Base-by-base conservation (phyloP, 1,140 invertebrate species). In the Diabrotica virgifera region DNA sequence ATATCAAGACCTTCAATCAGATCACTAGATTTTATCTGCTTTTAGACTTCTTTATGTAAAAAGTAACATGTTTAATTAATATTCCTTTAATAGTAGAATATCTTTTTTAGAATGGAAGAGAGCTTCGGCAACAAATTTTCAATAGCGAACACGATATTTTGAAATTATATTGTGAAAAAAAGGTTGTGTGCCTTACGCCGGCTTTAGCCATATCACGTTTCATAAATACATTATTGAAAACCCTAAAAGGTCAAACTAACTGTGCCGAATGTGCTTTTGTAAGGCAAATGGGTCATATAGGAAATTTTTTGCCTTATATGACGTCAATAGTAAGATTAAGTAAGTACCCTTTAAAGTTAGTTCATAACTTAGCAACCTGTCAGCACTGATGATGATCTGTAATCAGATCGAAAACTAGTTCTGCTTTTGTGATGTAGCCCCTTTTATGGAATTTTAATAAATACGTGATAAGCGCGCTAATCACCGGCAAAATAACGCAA, bases 241-340 rank as follows among this genome's bases (percentile, higher is more conserved):
- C 74, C 0, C 9, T 77, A 8, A 67, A 56, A 54, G 75, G 75
- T 8, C 65, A 71, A 24, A 66, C 66, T 6, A 69, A 70, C 24
- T 63, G 73, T 51, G 67, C 69, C 1, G 77, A 78, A 59, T 77
- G 75, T 24, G 77, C 72, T 38, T 78, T 72, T 68, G 73, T 78
- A 6, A 63, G 68, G 10, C 77, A 78, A 67, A 67, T 69, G 8
- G 74, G 71, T 2, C 72, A 77, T 36, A 73, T 77, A 54, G 69
- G 67, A 50, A 54, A 68, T 12, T 77, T 76, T 69, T 66, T 78
- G 36, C 70, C 75, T 4, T 78, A 77, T 55, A 77, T 78, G 77
- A 70, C 71, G 35, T 75, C 75, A 13, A 72, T 78, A 11, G 65
- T 77, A 11, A 70, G 67, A 70, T 68, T 77, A 63, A 72, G 75